Evolutionary conservation across 2,113 vertebrate genomes (phyloP).

Genomic region (Trogon surrucura): DNA sequence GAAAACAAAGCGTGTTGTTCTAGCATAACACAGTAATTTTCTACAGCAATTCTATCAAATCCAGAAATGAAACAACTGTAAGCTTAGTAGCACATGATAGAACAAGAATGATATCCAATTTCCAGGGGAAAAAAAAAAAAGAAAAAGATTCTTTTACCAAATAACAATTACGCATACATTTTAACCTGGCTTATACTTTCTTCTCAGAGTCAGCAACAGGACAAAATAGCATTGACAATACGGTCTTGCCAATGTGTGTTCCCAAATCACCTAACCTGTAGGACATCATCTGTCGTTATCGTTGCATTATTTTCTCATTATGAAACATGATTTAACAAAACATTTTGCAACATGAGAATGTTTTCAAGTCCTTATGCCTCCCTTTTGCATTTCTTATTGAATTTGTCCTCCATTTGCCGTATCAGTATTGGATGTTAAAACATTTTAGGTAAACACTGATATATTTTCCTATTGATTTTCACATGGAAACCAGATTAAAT

Average conservation of each 20-base stretch:
- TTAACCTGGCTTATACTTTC: not conserved
- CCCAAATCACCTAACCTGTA: not conserved
- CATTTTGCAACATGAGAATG: not conserved
- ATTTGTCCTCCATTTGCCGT: slow-evolving; percentile 26
- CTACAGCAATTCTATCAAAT: not conserved
- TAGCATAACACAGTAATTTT: not conserved
- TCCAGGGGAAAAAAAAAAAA: not conserved
- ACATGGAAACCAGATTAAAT: slow-evolving; percentile 1
- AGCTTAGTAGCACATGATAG: not conserved
- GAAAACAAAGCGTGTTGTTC: not conserved
- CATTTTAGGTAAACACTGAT: slow-evolving; percentile 8
- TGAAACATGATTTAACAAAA: not conserved
- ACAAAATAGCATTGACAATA: not conserved
- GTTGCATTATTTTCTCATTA: slow-evolving; percentile 4
- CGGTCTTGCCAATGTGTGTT: not conserved
- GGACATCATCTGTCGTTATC: not conserved
- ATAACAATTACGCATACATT: not conserved
- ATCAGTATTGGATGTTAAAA: slow-evolving; percentile 14
- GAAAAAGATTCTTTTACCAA: not conserved
- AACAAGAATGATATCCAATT: not conserved
- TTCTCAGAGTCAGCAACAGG: not conserved
- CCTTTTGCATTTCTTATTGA: slow-evolving; percentile 14
- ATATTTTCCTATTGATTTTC: slow-evolving; percentile 40
- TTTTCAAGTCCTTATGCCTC: not conserved
- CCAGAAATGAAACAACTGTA: not conserved